Percentiles rank a stretch among this genome's conserved stretches.
phyloP scores from a whole-genome alignment of 2,888 invertebrate species.

The Caprella mutica region DNA sequence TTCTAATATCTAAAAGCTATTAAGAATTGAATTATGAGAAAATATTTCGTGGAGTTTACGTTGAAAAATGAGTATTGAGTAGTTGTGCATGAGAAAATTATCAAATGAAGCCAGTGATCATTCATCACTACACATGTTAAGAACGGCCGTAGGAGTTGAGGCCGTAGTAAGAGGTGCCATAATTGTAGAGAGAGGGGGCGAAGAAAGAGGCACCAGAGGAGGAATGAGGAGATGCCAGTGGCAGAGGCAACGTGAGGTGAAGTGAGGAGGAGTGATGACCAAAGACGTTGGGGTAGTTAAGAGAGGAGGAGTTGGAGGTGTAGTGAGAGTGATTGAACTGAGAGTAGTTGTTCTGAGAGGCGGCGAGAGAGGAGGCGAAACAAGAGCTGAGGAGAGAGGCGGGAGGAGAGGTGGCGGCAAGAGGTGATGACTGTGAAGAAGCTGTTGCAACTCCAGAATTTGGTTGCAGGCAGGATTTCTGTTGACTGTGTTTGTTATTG shows the following conservation, averaged over 20 bases:
- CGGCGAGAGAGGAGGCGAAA: not conserved
- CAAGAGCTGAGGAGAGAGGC: not conserved
- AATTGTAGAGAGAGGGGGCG: not conserved
- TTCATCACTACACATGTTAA: slow-evolving; percentile 39
- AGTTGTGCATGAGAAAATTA: no score
- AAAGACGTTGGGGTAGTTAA: not conserved
- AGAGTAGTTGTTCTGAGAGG: slow-evolving; percentile 1
- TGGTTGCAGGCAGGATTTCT: no score
- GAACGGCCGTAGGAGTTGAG: slow-evolving; percentile 46
- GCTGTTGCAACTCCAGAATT: no score
- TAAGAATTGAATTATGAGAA: no score
- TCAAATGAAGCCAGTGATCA: no score
- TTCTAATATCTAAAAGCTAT: no score
- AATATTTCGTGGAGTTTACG: no score
- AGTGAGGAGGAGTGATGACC: no score
- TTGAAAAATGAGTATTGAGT: no score
- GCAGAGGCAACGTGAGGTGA: no score
- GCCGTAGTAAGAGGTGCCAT: slow-evolving; percentile 42
- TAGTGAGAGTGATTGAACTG: slow-evolving; percentile 2
- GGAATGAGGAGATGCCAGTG: not conserved
- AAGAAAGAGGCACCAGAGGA: not conserved
- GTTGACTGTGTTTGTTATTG: no score
- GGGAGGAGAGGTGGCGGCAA: slow-evolving; percentile 5
- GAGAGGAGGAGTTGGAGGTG: not conserved
- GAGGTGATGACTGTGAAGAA: slow-evolving; percentile 9